Conservation (phyloP, 2,888 invertebrate species). For the Morpho deidamia region DNA sequence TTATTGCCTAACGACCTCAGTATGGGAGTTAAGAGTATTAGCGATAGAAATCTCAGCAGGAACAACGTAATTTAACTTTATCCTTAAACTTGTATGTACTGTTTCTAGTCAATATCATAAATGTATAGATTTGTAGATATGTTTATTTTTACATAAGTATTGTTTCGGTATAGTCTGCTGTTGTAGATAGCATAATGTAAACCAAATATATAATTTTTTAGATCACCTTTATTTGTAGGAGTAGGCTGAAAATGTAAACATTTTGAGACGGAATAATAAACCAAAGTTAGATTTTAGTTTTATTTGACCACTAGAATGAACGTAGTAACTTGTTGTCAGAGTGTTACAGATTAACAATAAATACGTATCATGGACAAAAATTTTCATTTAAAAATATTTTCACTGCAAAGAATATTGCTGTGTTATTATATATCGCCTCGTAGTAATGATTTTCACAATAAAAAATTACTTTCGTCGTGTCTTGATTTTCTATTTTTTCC, state of each 20-base stretch:
- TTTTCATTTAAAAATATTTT: neutral
- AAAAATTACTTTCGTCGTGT: slow-evolving; percentile 15
- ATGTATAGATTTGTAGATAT: slow-evolving; percentile 21
- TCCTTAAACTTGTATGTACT: slow-evolving; percentile 15
- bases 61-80: slow-evolving; percentile 48
- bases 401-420: neutral
- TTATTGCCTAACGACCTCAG: slow-evolving; percentile 72
- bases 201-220: slow-evolving; percentile 18
- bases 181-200: slow-evolving; percentile 27
- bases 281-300: slow-evolving; percentile 12
- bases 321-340: slow-evolving; percentile 1
- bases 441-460: slow-evolving; percentile 9
- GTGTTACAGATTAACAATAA: neutral
- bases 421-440: neutral
- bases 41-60: slow-evolving; percentile 44
- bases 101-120: slow-evolving; percentile 24
- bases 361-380: neutral
- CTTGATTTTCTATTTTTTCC: neutral
- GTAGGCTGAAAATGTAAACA: slow-evolving; percentile 13
- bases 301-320: slow-evolving; percentile 15
- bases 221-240: slow-evolving; percentile 15
- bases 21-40: slow-evolving; percentile 50
- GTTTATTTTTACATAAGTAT: slow-evolving; percentile 22
- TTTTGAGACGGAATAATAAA: slow-evolving; percentile 18
- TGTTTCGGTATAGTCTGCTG: slow-evolving; percentile 18